A percentile compares a stretch with the other conserved stretches of the same genome.
Conservation (phyloP, 2,888 invertebrate genomes). For the Oscheius sp. region DNA sequence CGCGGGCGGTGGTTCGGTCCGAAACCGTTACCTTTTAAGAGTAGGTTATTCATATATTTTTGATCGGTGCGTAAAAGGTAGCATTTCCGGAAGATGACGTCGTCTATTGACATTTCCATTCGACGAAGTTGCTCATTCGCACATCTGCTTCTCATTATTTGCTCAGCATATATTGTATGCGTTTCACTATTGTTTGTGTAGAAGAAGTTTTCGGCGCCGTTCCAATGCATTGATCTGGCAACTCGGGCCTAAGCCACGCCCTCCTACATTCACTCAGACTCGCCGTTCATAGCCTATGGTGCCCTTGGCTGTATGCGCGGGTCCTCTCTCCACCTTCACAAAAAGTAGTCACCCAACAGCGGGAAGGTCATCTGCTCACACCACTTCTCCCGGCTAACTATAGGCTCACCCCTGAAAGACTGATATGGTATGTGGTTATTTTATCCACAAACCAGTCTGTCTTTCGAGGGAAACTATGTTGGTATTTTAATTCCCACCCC, state of each 20-base stretch:
- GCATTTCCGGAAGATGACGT: background rate
- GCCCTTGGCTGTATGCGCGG: slow-evolving; percentile 21
- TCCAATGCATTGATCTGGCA: slow-evolving; percentile 31
- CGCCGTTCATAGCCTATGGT: slow-evolving; percentile 26
- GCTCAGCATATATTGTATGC: slow-evolving; percentile 29
- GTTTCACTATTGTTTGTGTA: slow-evolving; percentile 29
- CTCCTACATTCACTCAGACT: slow-evolving; percentile 27
- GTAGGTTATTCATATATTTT: too few species aligned
- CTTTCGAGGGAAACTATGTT: too few species aligned
- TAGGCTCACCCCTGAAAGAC: too few species aligned
- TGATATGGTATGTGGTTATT: too few species aligned
- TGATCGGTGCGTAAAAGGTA: background rate
- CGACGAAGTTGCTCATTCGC: slow-evolving; percentile 20
- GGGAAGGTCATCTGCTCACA: slow-evolving; percentile 13
- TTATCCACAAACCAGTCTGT: too few species aligned
- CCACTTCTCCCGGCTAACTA: slow-evolving; percentile 3
- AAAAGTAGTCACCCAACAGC: slow-evolving; percentile 5
- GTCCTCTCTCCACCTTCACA: background rate
- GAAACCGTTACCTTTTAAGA: background rate
- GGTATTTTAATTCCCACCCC: too few species aligned
- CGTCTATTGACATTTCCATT: slow-evolving; percentile 14
- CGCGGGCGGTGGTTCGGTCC: background rate
- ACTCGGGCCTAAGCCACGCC: slow-evolving; percentile 24
- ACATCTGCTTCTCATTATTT: slow-evolving; percentile 28
- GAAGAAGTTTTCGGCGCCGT: slow-evolving; percentile 31